Conservation (phyloP, 1,140 invertebrate species). For the Lethrus apterus region DNA sequence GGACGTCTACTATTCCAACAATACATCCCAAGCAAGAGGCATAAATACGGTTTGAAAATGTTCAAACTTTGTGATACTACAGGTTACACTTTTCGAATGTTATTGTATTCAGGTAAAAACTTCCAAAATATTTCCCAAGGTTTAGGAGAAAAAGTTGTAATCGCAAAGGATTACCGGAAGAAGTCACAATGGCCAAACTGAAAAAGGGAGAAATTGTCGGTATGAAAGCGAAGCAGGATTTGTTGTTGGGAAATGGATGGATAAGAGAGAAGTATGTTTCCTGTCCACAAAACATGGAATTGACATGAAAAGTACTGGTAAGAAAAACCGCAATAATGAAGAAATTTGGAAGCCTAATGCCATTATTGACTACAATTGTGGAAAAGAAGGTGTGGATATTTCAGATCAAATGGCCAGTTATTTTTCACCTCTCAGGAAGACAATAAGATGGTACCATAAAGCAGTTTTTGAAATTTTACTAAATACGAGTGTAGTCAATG, state of each 20-base stretch:
- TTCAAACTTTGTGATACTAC: slow-evolving; percentile 25
- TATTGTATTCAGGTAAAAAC: not conserved
- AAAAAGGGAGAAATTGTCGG: slow-evolving; percentile 26
- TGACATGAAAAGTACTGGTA: slow-evolving; percentile 15
- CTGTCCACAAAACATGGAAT: slow-evolving; percentile 32
- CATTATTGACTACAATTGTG: slow-evolving; percentile 23
- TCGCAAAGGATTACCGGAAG: slow-evolving; percentile 9
- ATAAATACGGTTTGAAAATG: slow-evolving; percentile 27
- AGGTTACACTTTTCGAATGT: slow-evolving; percentile 21
- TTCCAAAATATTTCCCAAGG: not conserved
- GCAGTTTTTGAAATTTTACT: slow-evolving; percentile 13
- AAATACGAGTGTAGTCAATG: slow-evolving; percentile 14
- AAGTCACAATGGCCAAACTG: slow-evolving; percentile 27
- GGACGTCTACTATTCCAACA: not conserved
- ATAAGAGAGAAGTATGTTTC: slow-evolving; percentile 41
- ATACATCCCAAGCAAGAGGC: slow-evolving; percentile 15
- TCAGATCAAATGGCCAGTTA: slow-evolving; percentile 22
- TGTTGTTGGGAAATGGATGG: slow-evolving; percentile 42
- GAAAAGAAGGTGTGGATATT: slow-evolving; percentile 21
- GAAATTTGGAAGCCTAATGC: slow-evolving; percentile 23
- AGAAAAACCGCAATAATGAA: slow-evolving; percentile 17
- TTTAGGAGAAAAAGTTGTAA: slow-evolving; percentile 21
- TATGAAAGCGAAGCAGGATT: slow-evolving; percentile 31
- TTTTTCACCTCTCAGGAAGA: slow-evolving; percentile 19
- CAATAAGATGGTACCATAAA: slow-evolving; percentile 19